phyloP scores from a whole-genome alignment of 53 echinoderm and acorn worm species.

The Zoroaster sp. region DNA sequence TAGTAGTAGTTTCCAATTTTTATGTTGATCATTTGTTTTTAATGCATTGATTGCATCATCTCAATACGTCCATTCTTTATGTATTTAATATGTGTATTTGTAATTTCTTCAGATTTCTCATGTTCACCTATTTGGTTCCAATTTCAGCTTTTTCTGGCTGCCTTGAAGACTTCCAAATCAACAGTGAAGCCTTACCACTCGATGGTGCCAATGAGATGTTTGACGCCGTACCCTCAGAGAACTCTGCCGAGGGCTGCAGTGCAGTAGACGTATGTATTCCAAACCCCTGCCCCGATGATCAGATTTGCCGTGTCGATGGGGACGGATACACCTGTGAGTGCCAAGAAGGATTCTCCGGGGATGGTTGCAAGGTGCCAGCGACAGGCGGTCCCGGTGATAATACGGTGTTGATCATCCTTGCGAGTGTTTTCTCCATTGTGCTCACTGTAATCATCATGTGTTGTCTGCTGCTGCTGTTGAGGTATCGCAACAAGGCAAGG shows the following conservation, averaged over 20 bases:
- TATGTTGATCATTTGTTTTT: too few species aligned
- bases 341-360: conserved; percentile 8
- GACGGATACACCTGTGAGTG: conserved; percentile 61
- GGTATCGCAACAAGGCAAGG: conserved; percentile 46
- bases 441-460: conserved; percentile 61
- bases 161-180: conserved; percentile 73
- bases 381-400: neutral
- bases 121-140: neutral
- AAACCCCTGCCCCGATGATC: conserved; percentile 61
- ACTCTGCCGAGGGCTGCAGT: conserved; percentile 67
- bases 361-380: neutral
- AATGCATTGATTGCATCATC: too few species aligned
- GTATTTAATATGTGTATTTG: neutral
- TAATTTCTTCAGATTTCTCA: too few species aligned
- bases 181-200: conserved; percentile 78
- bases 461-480: conserved; percentile 38
- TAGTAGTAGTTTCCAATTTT: too few species aligned
- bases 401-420: conserved; percentile 53
- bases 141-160: conserved; percentile 88
- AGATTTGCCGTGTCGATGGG: conserved; percentile 55
- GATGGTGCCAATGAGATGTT: conserved; percentile 84
- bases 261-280: conserved; percentile 59
- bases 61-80: neutral
- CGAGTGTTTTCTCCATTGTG: conserved; percentile 55
- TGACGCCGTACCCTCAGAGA: conserved; percentile 77